These are phyloP conservation scores for Machaerirhynchus nigripectus DNA, from an alignment of 2,113 vertebrate genomes.

Conservation along the genomic window DNA sequence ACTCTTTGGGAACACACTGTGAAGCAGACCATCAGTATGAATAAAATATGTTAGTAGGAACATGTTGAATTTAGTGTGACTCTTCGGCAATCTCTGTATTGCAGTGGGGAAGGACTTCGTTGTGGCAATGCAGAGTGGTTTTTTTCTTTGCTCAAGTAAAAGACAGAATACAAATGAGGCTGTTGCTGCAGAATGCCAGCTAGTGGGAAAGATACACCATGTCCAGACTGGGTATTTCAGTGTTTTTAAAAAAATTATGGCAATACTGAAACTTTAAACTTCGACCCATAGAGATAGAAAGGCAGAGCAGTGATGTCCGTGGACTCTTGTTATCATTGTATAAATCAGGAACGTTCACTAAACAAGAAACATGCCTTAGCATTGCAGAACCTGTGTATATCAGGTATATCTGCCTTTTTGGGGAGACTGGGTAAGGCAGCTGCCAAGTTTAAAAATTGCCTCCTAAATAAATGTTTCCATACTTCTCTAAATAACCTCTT, in stretches of 20 bases:
- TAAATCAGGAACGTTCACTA: not conserved
- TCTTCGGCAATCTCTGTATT: not conserved
- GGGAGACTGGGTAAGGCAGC: not conserved
- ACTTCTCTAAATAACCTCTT: not conserved
- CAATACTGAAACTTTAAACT: not conserved
- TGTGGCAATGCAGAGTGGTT: not conserved
- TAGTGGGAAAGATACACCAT: not conserved
- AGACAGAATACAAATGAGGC: conserved; percentile 21
- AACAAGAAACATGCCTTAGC: not conserved
- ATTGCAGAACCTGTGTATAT: not conserved
- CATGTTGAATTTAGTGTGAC: not conserved
- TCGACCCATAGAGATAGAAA: not conserved
- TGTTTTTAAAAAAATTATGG: not conserved
- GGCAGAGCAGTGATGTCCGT: not conserved
- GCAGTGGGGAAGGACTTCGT: not conserved
- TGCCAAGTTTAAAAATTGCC: not conserved
- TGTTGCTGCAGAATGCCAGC: not conserved
- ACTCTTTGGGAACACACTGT: not conserved
- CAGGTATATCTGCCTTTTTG: not conserved
- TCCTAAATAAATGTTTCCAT: not conserved
- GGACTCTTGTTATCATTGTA: not conserved
- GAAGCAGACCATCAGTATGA: conserved; percentile 21
- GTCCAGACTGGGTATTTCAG: not conserved
- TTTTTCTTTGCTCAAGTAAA: not conserved
- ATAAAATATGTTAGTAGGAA: not conserved